Percentiles rank a stretch among this genome's conserved stretches.
These are phyloP conservation scores for Aphidoletes aphidimyza DNA, from an alignment of 2,888 invertebrate species.

Conservation along the genomic window DNA sequence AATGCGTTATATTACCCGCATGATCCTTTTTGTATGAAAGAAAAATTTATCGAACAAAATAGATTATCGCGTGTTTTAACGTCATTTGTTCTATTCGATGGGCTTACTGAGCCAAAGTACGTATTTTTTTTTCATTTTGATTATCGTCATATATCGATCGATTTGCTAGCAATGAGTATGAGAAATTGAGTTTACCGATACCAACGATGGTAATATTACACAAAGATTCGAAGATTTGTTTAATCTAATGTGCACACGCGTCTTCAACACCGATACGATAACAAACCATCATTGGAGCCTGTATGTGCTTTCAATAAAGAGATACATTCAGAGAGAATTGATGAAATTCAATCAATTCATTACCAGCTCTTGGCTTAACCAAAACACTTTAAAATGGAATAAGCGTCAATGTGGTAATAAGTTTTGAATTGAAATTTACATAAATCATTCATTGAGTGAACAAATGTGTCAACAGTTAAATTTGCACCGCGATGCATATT, in stretches of 20 bases:
- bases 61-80: constrained; percentile 26
- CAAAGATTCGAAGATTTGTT: not conserved
- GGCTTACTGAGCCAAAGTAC: not conserved
- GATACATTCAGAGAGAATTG: too few species aligned
- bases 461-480: too few species aligned
- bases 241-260: not conserved
- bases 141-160: constrained; percentile 51
- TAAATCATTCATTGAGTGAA: too few species aligned
- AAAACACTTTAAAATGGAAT: too few species aligned
- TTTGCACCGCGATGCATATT: too few species aligned
- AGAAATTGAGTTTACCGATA: not conserved
- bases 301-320: not conserved
- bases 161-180: not conserved
- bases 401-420: too few species aligned
- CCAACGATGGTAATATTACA: too few species aligned
- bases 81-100: constrained; percentile 24
- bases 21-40: constrained; percentile 12
- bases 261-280: not conserved
- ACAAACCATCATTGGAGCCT: not conserved
- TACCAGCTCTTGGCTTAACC: too few species aligned
- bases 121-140: not conserved
- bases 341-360: too few species aligned
- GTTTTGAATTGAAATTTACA: too few species aligned
- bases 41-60: constrained; percentile 1
- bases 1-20: not conserved